Evolutionary conservation across 1,140 invertebrate genomes (phyloP).

Genomic region (Saccostrea glomerata): DNA sequence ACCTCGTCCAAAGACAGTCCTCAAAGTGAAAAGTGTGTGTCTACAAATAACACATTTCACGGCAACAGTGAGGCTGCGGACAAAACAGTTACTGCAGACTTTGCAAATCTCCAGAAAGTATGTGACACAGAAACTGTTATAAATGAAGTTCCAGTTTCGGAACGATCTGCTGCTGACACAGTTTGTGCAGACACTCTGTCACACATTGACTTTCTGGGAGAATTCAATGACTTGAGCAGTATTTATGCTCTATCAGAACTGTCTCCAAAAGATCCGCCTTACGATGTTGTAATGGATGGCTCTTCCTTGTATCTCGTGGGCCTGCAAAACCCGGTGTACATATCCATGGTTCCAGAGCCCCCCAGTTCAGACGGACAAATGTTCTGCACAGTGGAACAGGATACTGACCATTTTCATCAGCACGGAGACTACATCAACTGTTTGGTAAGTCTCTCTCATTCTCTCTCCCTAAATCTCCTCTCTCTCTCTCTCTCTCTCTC

Average conservation of each 20-base stretch:
- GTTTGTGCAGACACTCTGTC: background rate
- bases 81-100: background rate
- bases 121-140: background rate
- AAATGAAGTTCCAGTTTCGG: background rate
- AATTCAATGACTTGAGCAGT: background rate
- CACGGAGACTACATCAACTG: background rate
- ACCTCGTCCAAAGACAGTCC: background rate
- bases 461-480: background rate
- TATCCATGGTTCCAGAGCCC: background rate
- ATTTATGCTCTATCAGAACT: background rate
- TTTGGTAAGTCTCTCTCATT: background rate
- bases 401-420: background rate
- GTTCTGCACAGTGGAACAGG: background rate
- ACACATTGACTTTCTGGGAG: background rate
- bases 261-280: background rate
- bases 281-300: background rate
- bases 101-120: no score
- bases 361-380: background rate
- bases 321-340: background rate
- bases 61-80: background rate
- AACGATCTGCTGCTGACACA: background rate
- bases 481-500: background rate
- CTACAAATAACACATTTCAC: background rate
- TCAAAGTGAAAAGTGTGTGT: background rate
- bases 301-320: constrained; percentile 10